Percentiles rank a stretch among this genome's conserved stretches.
Conservation (phyloP, 2,797 vertebrate species). For the Atherinosoma microstoma region DNA sequence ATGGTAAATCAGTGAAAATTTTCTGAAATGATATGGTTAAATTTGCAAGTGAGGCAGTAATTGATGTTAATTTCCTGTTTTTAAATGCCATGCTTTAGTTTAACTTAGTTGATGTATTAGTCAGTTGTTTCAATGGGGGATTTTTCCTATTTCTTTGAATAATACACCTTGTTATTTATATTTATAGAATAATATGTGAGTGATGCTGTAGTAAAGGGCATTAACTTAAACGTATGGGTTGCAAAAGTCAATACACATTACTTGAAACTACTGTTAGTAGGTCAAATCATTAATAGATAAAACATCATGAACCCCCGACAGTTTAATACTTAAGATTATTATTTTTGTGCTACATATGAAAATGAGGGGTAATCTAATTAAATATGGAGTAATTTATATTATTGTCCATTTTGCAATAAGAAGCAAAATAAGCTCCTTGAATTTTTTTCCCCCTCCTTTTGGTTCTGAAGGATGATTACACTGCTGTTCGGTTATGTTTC, state of each 20-base stretch:
- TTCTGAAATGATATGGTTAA: background rate
- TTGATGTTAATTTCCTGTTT: background rate
- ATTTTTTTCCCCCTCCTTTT: background rate
- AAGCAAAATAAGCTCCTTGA: background rate
- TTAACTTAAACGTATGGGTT: background rate
- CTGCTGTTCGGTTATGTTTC: background rate
- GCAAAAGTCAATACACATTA: background rate
- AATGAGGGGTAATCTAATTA: background rate
- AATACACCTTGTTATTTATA: background rate
- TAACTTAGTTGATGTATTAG: background rate
- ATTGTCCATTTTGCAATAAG: background rate
- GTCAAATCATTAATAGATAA: background rate
- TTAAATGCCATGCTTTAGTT: background rate
- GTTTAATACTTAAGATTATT: background rate
- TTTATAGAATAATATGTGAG: background rate
- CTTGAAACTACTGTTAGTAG: background rate
- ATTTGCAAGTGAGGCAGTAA: background rate
- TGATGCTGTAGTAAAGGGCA: background rate
- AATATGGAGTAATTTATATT: background rate
- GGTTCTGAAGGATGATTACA: background rate
- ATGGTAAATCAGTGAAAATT: background rate
- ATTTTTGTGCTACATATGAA: background rate
- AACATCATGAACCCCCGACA: background rate
- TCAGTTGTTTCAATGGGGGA: too few species aligned
- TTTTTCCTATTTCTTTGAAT: background rate